Percentiles rank a stretch among this genome's conserved stretches.
phyloP scores from a whole-genome alignment of 35 echinoderm and acorn worm species.

The Ophiothrix spiculata region DNA sequence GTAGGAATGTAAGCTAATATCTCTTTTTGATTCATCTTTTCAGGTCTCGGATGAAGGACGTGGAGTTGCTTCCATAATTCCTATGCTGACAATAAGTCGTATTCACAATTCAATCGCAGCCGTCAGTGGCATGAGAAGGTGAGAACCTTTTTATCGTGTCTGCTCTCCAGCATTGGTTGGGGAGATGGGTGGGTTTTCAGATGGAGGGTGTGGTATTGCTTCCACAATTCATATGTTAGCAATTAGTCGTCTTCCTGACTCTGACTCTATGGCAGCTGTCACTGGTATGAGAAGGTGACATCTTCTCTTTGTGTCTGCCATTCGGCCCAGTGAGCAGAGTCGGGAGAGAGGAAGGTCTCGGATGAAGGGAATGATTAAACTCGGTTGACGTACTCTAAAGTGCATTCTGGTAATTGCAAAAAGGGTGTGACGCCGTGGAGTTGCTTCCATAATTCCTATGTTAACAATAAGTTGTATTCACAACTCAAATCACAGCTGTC shows the following conservation, averaged over 20 bases:
- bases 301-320: too few relatives aligned
- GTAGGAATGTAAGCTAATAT: too few relatives aligned
- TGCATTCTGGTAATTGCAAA: too few relatives aligned
- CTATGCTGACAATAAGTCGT: constrained; percentile 84
- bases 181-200: constrained; percentile 36
- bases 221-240: constrained; percentile 78
- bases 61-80: constrained; percentile 66
- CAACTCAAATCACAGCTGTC: constrained; percentile 60
- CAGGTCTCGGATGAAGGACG: constrained; percentile 76
- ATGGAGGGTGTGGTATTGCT: constrained; percentile 62
- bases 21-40: background rate
- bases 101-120: constrained; percentile 62
- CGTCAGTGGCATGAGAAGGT: constrained; percentile 84
- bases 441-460: constrained; percentile 75
- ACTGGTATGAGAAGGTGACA: constrained; percentile 91
- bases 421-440: too few relatives aligned
- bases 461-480: constrained; percentile 72
- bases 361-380: too few relatives aligned
- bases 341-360: too few relatives aligned
- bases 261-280: constrained; percentile 46
- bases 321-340: too few relatives aligned
- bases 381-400: too few relatives aligned
- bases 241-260: constrained; percentile 73
- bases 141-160: too few relatives aligned
- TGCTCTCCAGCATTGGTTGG: too few relatives aligned